Percentiles rank a stretch among this genome's conserved stretches.
phyloP scores from a whole-genome alignment of 2,113 vertebrate genomes.

The Theristicus caerulescens region DNA sequence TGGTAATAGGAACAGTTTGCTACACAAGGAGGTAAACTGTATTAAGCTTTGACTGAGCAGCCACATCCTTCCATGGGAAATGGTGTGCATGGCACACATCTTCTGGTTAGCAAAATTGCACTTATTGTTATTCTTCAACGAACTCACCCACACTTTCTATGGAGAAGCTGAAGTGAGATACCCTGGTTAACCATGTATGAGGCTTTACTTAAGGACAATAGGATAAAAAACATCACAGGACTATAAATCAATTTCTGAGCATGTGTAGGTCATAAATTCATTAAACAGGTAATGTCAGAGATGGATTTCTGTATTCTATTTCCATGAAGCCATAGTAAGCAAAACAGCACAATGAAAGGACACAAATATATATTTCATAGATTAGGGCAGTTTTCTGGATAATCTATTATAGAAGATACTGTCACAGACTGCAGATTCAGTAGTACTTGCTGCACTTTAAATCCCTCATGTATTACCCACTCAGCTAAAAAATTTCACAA shows the following conservation, averaged over 20 bases:
- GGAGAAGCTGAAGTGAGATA: neutral
- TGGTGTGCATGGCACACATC: accelerated
- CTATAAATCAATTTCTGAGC: neutral
- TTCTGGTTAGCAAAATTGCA: neutral
- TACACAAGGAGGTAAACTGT: neutral
- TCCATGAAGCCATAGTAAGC: neutral
- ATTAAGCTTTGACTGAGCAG: neutral
- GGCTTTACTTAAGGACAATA: neutral
- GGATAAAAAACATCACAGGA: neutral
- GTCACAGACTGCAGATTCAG: neutral
- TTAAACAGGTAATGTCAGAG: neutral
- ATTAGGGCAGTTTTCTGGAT: neutral
- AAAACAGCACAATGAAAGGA: neutral
- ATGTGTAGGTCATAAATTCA: neutral
- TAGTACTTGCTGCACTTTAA: neutral
- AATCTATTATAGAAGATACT: neutral
- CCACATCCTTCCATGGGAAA: neutral
- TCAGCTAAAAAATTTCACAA: neutral
- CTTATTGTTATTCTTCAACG: neutral
- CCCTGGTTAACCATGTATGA: neutral
- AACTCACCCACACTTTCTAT: neutral
- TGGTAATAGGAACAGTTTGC: neutral
- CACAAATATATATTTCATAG: neutral
- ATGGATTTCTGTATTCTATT: neutral
- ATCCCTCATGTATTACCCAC: neutral